Conservation (phyloP, 2,113 vertebrate species). For the Centrocercus urophasianus region DNA sequence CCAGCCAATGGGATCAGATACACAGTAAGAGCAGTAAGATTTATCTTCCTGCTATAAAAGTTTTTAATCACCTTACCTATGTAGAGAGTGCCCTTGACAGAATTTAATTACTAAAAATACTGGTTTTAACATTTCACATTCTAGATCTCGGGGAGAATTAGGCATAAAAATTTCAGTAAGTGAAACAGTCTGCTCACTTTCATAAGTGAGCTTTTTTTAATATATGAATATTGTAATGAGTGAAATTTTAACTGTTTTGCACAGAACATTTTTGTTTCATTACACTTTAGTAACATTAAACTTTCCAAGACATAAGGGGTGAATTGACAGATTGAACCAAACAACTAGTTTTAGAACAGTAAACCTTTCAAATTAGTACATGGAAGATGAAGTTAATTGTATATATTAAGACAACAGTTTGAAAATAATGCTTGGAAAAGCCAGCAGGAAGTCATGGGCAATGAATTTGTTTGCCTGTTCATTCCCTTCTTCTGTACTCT, state of each 20-base stretch:
- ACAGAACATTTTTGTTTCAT: neutral
- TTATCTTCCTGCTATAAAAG: neutral
- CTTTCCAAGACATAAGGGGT: neutral
- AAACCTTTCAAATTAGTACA: neutral
- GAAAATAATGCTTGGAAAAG: neutral
- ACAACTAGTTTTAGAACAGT: neutral
- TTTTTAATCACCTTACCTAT: neutral
- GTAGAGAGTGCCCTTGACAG: constrained; percentile 29
- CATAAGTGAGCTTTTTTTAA: neutral
- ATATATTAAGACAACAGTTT: neutral
- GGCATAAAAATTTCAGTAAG: neutral
- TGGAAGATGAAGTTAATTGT: neutral
- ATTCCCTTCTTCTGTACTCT: neutral
- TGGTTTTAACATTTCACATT: neutral
- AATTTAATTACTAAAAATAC: neutral
- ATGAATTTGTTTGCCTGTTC: neutral
- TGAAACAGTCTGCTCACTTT: neutral
- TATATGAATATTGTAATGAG: neutral
- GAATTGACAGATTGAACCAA: neutral
- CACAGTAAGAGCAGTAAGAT: neutral
- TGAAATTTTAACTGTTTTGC: neutral
- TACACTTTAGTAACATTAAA: neutral
- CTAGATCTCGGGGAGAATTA: neutral
- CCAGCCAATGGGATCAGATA: neutral
- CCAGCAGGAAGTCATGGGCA: neutral